phyloP scores from a whole-genome alignment of 2,113 vertebrate species.

The Hystrix brachyura region DNA sequence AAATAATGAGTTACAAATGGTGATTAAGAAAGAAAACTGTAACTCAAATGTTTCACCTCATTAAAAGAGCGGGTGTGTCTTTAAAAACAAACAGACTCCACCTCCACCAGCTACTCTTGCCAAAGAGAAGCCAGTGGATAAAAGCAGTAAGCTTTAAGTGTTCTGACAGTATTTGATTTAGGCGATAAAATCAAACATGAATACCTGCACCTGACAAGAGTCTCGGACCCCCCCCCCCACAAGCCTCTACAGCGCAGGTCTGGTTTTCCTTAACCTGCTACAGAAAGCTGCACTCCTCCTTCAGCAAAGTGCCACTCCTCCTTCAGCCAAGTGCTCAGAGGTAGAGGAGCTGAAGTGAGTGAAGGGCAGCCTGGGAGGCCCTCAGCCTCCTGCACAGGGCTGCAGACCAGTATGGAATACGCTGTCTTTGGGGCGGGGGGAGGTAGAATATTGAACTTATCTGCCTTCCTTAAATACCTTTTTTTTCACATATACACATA shows the following conservation, averaged over 20 bases:
- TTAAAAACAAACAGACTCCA: conserved; percentile 13
- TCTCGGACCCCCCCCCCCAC: neutral
- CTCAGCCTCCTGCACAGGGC: neutral
- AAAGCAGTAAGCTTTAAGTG: conserved; percentile 11
- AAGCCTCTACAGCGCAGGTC: neutral
- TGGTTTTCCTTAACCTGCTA: conserved; percentile 50
- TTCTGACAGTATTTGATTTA: neutral
- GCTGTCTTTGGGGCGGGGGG: conserved; percentile 33
- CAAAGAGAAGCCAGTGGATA: neutral
- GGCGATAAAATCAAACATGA: neutral
- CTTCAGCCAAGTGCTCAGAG: conserved; percentile 78
- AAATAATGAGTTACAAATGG: neutral
- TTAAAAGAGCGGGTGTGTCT: neutral
- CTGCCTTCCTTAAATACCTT: conserved; percentile 36
- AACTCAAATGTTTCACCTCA: conserved; percentile 31
- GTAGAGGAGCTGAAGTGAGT: conserved; percentile 76
- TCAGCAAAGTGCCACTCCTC: conserved; percentile 61
- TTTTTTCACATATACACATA: conserved; percentile 15
- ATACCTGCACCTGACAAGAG: neutral
- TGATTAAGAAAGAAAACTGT: conserved; percentile 1
- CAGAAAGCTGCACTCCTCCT: conserved; percentile 63
- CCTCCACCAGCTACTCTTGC: neutral
- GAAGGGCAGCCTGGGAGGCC: neutral
- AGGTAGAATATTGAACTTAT: conserved; percentile 65
- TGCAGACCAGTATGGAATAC: neutral